Percentiles rank a stretch among this genome's conserved stretches.
phyloP scores from a whole-genome alignment of 2,797 vertebrate genomes.

The Anabacerthia variegaticeps region DNA sequence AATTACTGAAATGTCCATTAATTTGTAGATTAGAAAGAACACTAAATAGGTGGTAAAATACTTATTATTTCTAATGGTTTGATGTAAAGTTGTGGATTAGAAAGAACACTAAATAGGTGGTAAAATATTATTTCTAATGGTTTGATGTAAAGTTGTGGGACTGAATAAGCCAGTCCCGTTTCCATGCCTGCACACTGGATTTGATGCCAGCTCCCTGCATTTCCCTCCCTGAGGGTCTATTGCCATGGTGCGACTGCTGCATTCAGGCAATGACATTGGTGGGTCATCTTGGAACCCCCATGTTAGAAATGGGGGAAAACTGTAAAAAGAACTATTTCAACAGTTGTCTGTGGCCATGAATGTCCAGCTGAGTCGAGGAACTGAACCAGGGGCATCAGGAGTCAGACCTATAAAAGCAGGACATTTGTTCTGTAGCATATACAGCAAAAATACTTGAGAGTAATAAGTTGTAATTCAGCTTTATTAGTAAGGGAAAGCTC shows the following conservation, averaged over 20 bases:
- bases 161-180: accelerated
- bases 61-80: not conserved
- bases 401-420: not conserved
- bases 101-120: accelerated
- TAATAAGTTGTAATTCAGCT: accelerated
- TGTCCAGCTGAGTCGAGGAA: not conserved
- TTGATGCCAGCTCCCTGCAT: accelerated
- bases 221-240: not conserved
- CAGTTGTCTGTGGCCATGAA: not conserved
- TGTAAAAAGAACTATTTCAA: not conserved
- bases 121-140: not conserved
- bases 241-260: not conserved
- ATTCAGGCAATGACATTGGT: accelerated
- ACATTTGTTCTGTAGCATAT: accelerated
- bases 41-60: accelerated
- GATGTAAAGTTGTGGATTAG: accelerated
- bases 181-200: accelerated
- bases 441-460: not conserved
- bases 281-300: not conserved
- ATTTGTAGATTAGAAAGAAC: not conserved
- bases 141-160: accelerated
- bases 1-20: not conserved
- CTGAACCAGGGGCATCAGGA: not conserved
- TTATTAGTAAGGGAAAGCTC: not conserved
- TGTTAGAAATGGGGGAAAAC: not conserved